These are phyloP conservation scores for Asarcornis scutulata DNA, from an alignment of 2,113 vertebrate species.

Conservation along the genomic window DNA sequence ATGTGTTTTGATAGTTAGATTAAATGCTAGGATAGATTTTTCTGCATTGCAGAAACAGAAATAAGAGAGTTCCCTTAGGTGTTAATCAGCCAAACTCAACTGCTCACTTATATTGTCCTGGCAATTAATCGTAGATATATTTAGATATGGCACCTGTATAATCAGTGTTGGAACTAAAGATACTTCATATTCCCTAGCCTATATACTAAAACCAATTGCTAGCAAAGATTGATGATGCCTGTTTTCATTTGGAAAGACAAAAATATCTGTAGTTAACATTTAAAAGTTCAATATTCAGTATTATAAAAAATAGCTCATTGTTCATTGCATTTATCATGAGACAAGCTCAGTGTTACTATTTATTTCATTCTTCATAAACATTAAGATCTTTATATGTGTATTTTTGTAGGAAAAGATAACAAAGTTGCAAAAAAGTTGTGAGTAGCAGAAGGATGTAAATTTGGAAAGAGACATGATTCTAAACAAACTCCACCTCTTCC, in stretches of 20 bases:
- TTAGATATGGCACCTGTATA: not conserved
- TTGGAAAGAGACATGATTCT: not conserved
- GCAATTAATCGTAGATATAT: not conserved
- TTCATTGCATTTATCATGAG: not conserved
- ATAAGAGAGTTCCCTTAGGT: not conserved
- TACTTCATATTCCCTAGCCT: not conserved
- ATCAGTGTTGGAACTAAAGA: not conserved
- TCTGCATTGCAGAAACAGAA: not conserved
- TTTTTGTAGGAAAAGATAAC: not conserved
- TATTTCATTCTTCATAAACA: not conserved
- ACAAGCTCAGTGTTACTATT: not conserved
- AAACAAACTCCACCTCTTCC: not conserved
- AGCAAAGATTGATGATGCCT: not conserved
- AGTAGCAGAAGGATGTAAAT: not conserved
- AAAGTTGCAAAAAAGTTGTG: not conserved
- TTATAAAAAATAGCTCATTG: not conserved
- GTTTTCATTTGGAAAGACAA: not conserved
- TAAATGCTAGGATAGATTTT: not conserved
- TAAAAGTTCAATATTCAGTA: not conserved
- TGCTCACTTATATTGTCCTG: not conserved
- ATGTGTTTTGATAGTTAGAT: not conserved
- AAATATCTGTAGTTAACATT: not conserved
- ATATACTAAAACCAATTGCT: not conserved
- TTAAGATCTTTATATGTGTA: not conserved
- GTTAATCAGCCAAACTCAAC: slow-evolving; percentile 26